phyloP scores from a whole-genome alignment of 2,113 vertebrate genomes.

The Chaetops frenatus region DNA sequence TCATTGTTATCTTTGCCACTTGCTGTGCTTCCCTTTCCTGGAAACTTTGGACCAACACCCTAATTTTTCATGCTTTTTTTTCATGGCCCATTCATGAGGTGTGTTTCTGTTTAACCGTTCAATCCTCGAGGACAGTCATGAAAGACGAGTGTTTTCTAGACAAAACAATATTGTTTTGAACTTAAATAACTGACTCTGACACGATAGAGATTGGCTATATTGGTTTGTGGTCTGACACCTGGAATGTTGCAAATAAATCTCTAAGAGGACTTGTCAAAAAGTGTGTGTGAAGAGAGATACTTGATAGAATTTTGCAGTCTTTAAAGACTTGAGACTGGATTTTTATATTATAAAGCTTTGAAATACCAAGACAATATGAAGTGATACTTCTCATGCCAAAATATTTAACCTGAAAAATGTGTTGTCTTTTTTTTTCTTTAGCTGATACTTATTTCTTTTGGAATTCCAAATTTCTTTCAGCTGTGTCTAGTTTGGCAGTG shows the following conservation, averaged over 20 bases:
- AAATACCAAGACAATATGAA: background rate
- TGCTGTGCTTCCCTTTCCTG: slow-evolving; percentile 18
- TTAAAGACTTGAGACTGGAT: background rate
- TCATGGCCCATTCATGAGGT: background rate
- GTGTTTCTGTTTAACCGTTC: background rate
- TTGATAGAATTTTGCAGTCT: background rate
- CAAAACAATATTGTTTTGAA: background rate
- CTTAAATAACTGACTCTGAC: background rate
- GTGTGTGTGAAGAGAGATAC: background rate
- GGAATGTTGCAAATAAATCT: background rate
- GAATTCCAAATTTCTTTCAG: background rate
- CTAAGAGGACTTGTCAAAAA: background rate
- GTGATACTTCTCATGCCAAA: background rate
- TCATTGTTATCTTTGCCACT: background rate
- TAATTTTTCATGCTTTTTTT: background rate
- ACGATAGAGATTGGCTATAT: background rate
- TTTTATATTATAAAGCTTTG: background rate
- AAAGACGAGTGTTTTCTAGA: background rate
- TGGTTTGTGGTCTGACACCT: background rate
- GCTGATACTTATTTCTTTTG: background rate
- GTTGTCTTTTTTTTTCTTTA: background rate
- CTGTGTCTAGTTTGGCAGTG: background rate
- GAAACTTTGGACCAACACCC: background rate
- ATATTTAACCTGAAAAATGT: background rate
- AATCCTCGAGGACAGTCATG: background rate